Percentiles rank a stretch among this genome's conserved stretches.
Evolutionary conservation across 2,888 invertebrate genomes (phyloP).

Genomic region (Harpagoxenus sublaevis): DNA sequence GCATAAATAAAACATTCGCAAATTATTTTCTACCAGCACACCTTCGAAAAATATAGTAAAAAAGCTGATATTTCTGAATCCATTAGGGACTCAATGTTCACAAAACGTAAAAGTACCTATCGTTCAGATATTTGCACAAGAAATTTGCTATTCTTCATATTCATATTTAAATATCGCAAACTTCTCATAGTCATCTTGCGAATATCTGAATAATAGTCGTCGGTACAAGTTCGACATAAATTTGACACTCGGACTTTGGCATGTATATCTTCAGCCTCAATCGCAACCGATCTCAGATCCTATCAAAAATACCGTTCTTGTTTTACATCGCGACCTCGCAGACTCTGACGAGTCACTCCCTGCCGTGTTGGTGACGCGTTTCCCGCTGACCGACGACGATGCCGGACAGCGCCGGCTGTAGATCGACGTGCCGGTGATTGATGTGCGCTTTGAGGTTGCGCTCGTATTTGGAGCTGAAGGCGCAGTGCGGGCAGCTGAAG

Average conservation of each 20-base stretch:
- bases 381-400: constrained; percentile 76
- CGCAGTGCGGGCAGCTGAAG: constrained; percentile 86
- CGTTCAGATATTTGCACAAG: constrained; percentile 11
- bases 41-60: background rate
- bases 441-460: constrained; percentile 86
- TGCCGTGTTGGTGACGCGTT: constrained; percentile 45
- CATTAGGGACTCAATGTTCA: background rate
- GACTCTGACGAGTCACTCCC: constrained; percentile 50
- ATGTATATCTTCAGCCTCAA: background rate
- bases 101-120: background rate
- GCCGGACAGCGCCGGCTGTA: constrained; percentile 64
- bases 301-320: background rate
- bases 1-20: background rate
- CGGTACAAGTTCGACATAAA: background rate
- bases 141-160: background rate
- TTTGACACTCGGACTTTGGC: constrained; percentile 38
- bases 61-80: background rate
- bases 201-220: constrained; percentile 21
- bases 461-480: constrained; percentile 86
- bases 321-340: constrained; percentile 21
- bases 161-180: constrained; percentile 1
- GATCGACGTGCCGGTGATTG: constrained; percentile 83
- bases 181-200: background rate
- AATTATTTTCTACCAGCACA: background rate
- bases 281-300: background rate